Base-by-base conservation (phyloP, 1,140 invertebrate genomes). In the Brachionus sp. region DNA sequence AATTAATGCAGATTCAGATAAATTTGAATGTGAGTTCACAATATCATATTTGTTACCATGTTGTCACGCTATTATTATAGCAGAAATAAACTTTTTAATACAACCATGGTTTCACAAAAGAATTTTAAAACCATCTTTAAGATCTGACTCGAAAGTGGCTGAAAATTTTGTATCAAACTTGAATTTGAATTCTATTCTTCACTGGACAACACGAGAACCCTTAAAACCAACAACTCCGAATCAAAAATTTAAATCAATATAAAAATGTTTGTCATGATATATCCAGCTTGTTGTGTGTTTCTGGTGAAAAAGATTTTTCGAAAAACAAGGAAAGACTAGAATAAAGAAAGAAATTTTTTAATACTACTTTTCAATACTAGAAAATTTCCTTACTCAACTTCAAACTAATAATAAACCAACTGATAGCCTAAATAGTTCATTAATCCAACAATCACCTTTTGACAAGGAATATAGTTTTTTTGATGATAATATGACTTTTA, bases 181-280 rank as follows among this genome's bases (percentile, higher is more conserved):
- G 10, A 66, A 33, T 66, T 33, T 33, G 3, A 25, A 25, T 33
- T 66, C 64, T 33, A 1, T 35, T 33, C 12, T 25, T 16, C 23
- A 66, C 13, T 66, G 25, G 19, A 62, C 57, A 29, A 66, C 12
- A 33, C 4, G 10, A 66, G 64, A 1, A 0, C 10, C 23, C 9
- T 33, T 25, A 33, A 66, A 66, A 66, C 64, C 64, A 66, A 66
- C 23, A 33, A 66, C 23, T 66, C 64, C 64, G 23, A 25, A 66
- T 33, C 64, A 66, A 66, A 66, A 66, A 66, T 66, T 66, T 66
- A 66, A 3, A 66, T 66, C 19, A 33, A 25, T 66, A n/a, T 35
- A 25, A 66, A 66, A 66, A 66, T 29, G 64, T 66, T 33, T 33
- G 23, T 66, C 23, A 66, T 33, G 29, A 66, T 66, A 66, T 66